Evolutionary conservation across 2,113 vertebrate genomes (phyloP).

Genomic region (Carassius carassius): DNA sequence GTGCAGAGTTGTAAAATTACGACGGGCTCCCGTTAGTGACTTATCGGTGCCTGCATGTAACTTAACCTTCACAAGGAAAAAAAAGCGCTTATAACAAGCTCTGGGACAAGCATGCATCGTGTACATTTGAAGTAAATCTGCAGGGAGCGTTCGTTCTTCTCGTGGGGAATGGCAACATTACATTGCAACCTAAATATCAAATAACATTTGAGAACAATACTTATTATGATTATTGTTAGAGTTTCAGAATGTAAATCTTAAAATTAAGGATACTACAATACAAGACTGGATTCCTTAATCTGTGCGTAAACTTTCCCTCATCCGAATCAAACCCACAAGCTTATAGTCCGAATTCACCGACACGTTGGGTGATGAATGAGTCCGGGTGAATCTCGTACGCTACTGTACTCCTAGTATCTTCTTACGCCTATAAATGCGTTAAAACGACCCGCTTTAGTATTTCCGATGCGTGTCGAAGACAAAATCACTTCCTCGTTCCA

Average conservation of each 20-base stretch:
- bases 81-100: not conserved
- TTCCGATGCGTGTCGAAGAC: slow-evolving; percentile 5
- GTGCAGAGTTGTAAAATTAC: slow-evolving; percentile 11
- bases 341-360: slow-evolving; percentile 14
- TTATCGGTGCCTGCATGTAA: not conserved
- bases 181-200: slow-evolving; percentile 40
- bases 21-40: not conserved
- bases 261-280: not conserved
- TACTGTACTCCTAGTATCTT: not conserved
- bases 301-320: slow-evolving; percentile 42
- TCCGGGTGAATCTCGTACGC: not conserved
- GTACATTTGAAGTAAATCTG: slow-evolving; percentile 12
- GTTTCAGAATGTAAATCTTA: not conserved
- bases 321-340: not conserved
- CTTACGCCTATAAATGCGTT: not conserved
- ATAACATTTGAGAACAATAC: not conserved
- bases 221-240: not conserved
- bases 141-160: slow-evolving; percentile 16
- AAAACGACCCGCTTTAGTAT: not conserved
- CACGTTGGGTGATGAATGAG: slow-evolving; percentile 2
- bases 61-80: not conserved
- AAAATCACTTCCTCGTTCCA: slow-evolving; percentile 59
- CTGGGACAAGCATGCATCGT: not conserved
- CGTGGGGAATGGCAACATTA: not conserved
- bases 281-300: not conserved